phyloP scores from a whole-genome alignment of 1,140 invertebrate species.

The Acromyrmex charruanus region DNA sequence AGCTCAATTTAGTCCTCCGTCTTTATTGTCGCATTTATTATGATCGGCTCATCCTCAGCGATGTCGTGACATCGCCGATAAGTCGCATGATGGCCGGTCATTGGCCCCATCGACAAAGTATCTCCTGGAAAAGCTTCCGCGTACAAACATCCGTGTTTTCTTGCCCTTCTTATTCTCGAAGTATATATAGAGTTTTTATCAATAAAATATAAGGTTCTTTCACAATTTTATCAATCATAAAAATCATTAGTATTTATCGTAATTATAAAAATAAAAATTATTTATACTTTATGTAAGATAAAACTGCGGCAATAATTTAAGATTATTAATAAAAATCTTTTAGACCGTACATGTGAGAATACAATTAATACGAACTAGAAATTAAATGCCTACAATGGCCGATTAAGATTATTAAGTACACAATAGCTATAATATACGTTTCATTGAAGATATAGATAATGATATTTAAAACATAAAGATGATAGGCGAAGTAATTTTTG shows the following conservation, averaged over 20 bases:
- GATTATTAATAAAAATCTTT: neutral
- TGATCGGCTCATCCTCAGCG: conserved; percentile 43
- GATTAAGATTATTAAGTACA: neutral
- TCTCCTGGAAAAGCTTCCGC: conserved; percentile 27
- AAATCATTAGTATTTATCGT: neutral
- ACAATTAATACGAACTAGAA: no score
- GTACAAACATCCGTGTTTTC: conserved; percentile 12
- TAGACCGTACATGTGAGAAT: no score
- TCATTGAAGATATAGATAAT: neutral
- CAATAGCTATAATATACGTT: neutral
- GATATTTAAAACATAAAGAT: no score
- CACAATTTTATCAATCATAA: neutral
- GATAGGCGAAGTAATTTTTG: neutral
- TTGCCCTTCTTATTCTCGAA: conserved; percentile 14
- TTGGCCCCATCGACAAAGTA: conserved; percentile 62
- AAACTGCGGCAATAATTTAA: neutral
- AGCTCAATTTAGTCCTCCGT: conserved; percentile 18
- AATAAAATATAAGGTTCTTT: neutral
- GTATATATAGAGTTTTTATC: neutral
- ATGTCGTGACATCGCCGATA: conserved; percentile 58
- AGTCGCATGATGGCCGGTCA: conserved; percentile 65
- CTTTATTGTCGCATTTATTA: conserved; percentile 51
- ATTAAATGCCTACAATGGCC: no score
- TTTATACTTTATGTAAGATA: neutral
- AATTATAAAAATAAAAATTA: conserved; percentile 5